Evolutionary conservation across 2,888 invertebrate genomes (phyloP), one percentile per base, ranked within the genome.

Genomic region (Sarcophaga carnaria): DNA sequence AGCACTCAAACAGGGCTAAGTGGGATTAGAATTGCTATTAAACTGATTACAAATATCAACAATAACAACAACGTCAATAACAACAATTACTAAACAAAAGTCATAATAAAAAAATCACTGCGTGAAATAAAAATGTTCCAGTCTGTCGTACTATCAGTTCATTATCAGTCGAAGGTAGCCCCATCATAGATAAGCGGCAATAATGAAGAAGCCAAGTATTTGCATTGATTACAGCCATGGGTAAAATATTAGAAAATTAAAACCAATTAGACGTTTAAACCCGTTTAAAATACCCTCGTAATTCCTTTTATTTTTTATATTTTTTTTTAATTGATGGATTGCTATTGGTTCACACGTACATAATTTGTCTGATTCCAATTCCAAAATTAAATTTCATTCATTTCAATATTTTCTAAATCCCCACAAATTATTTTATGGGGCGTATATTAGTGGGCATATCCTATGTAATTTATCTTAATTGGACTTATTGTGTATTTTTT

Each of bases 21-120:
- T 69, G 49, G 69, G 14, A 69, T 69, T 47, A 69, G 47, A 47
- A 69, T 49, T 47, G 49, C 69, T 69, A 47, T 69, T 69, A 49
- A 22, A 14, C 6, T 22, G 49, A 69, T 49, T 69, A 69, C 47
- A 69, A 69, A 22, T 5, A 25, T 54, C 54, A 25, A n/a, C 54
- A 12, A 12, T 54, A 70, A 54, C 25, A 59, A 69, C 37, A 37
- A 37, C 37, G 10, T 37, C 37, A 37, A 37, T 2, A 37, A 10
- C 37, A 37, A 37, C 37, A 37, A 10, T 37, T 37, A 37, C 37
- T 8, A 37, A 37, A 37, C 37, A 37, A 37, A 3, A 10, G 37
- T 8, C 37, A 37, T 37, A 37, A 37, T 37, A 37, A 22, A 14
- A 4, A 49, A 70, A 70, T 70, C 54, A 70, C 70, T 17, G 25